A percentile compares a stretch with the other conserved stretches of the same genome.
Evolutionary conservation across 2,888 invertebrate genomes (phyloP).

Genomic region (Physocephala rufipes): DNA sequence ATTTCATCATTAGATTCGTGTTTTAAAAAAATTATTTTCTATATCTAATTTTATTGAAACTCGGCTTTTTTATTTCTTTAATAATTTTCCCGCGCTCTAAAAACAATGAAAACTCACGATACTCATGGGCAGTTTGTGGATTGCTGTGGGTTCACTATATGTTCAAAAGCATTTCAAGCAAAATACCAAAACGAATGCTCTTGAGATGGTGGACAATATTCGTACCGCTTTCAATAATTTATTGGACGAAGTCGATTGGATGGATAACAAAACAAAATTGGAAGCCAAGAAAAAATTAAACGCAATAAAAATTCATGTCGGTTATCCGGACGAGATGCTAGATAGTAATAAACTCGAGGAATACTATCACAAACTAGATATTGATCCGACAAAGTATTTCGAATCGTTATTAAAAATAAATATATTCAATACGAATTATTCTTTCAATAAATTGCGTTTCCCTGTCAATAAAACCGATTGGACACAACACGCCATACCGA

Average conservation of each 20-base stretch:
- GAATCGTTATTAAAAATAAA: constrained; percentile 81
- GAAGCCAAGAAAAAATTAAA: constrained; percentile 82
- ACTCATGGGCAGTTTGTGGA: constrained; percentile 70
- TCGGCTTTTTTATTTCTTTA: constrained; percentile 3
- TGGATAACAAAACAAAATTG: constrained; percentile 84
- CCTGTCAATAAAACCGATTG: constrained; percentile 87
- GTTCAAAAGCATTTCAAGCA: constrained; percentile 88
- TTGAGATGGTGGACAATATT: constrained; percentile 89
- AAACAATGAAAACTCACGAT: neutral
- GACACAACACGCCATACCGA: constrained; percentile 84
- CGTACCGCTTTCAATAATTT: constrained; percentile 83
- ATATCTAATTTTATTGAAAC: neutral
- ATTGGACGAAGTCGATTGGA: constrained; percentile 85
- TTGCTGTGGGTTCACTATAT: constrained; percentile 85
- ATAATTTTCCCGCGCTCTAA: constrained; percentile 18
- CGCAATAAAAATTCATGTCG: constrained; percentile 88
- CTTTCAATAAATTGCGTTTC: constrained; percentile 79
- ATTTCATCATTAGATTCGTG: no score
- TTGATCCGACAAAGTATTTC: constrained; percentile 76
- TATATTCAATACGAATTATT: constrained; percentile 81
- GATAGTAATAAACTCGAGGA: constrained; percentile 81
- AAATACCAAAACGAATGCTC: constrained; percentile 81
- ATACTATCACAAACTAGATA: constrained; percentile 80
- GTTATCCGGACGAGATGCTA: constrained; percentile 89
- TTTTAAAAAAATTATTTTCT: neutral